Base-by-base conservation (phyloP, 2,113 vertebrate genomes). In the Aramus guarauna region DNA sequence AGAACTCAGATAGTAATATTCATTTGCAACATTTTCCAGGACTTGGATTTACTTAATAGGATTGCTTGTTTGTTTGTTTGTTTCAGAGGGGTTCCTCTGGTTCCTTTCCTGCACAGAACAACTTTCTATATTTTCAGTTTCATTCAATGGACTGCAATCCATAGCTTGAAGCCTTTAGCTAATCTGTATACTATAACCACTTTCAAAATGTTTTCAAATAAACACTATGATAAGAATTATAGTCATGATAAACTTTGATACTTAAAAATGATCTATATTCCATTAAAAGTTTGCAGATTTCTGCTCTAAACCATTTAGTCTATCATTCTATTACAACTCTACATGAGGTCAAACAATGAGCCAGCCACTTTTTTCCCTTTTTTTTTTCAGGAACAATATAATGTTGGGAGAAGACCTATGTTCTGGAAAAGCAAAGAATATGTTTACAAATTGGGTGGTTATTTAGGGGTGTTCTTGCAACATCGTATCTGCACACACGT, bases 281-380 rank as follows among this genome's bases (percentile, higher is more conserved):
- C 4, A 7, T 13, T 53, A 37, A 39, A 94, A 63, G 5, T 56
- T 34, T 58, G 34, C 66, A 56, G 20, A 24, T 78, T 47, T 29
- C 32, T 73, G 6, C 24, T 86, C 21, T 21, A 83, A 72, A 68
- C 0, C 10, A 30, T 62, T 92, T 8, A 55, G 63, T 69, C 30
- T 73, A 30, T 92, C 11, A 59, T 67, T 69, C 30, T 73, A 30
- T 45, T 37, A 39, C 3, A 74, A 36, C 12, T 39, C 23, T 80
- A 4, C 6, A 81, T 48, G 39, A 69, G 19, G 19, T 47, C 9
- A 68, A 75, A 69, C 7, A 34, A 80, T 19, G 12, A 43, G 12
- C 0, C 3, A 34, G 12, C 0, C 3, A 30, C 6, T 9, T 6
- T 3, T 11, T 17, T 18, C 7, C 30, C 18, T 1, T 45, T 21